A percentile compares a stretch with the other conserved stretches of the same genome.
phyloP scores from a whole-genome alignment of 2,888 invertebrate genomes.

The Pandemis cinnamomeana region DNA sequence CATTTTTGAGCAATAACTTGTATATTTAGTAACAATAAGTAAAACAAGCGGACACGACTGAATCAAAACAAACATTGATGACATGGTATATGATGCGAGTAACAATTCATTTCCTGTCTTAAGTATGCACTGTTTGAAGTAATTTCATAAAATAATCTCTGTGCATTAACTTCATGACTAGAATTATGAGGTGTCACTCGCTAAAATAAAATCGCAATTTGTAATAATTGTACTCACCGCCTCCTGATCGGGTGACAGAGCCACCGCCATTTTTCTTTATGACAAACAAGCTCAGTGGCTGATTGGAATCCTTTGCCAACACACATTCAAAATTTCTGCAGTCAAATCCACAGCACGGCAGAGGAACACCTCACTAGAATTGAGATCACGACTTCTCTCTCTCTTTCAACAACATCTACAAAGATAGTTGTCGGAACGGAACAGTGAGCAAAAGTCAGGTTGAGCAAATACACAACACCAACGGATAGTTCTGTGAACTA shows the following conservation, averaged over 20 bases:
- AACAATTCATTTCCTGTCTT: constrained; percentile 50
- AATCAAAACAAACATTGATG: constrained; percentile 83
- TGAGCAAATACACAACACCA: constrained; percentile 21
- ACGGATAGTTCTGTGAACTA: constrained; percentile 3
- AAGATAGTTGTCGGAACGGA: not conserved
- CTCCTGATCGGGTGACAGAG: constrained; percentile 90
- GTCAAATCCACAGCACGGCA: constrained; percentile 10
- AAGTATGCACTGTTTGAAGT: constrained; percentile 7
- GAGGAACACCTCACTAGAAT: constrained; percentile 11
- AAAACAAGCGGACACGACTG: constrained; percentile 50
- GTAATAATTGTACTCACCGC: constrained; percentile 85
- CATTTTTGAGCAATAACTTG: not conserved
- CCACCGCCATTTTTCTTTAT: constrained; percentile 86
- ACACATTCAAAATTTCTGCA: constrained; percentile 34
- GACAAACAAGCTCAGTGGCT: constrained; percentile 45
- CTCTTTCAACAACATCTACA: not conserved
- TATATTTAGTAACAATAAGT: constrained; percentile 9
- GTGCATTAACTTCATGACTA: constrained; percentile 1
- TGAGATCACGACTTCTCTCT: not conserved
- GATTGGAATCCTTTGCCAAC: constrained; percentile 43
- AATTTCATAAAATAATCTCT: constrained; percentile 8
- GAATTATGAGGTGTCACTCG: constrained; percentile 1
- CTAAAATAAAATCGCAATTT: constrained; percentile 43
- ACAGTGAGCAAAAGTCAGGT: constrained; percentile 25
- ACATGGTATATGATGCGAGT: constrained; percentile 74